Percentiles rank a stretch among this genome's conserved stretches.
phyloP scores from a whole-genome alignment of 2,113 vertebrate species.

The Ceyx margarethae region DNA sequence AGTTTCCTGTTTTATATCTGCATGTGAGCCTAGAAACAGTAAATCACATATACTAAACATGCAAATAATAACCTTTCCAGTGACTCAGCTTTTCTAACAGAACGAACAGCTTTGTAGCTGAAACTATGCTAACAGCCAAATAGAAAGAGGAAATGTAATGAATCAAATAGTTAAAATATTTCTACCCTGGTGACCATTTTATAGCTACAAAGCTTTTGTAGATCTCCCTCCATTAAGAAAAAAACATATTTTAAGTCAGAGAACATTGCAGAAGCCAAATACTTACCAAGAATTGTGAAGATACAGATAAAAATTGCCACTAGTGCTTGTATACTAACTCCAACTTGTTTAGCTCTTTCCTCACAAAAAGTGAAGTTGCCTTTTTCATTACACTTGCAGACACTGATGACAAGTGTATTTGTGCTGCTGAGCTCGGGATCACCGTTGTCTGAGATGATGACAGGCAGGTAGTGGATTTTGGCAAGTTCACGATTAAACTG shows the following conservation, averaged over 20 bases:
- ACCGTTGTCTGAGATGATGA: constrained; percentile 87
- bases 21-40: not conserved
- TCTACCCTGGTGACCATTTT: not conserved
- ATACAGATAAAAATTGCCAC: constrained; percentile 86
- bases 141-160: not conserved
- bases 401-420: constrained; percentile 76
- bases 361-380: constrained; percentile 80
- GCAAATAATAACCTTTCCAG: not conserved
- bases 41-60: not conserved
- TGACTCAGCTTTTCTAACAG: not conserved
- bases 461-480: constrained; percentile 80
- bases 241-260: not conserved
- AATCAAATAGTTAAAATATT: not conserved
- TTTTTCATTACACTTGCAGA: constrained; percentile 82
- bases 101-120: not conserved
- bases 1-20: not conserved
- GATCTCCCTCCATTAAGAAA: not conserved
- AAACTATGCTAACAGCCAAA: not conserved
- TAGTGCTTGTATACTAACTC: constrained; percentile 85
- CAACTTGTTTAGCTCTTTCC: constrained; percentile 60
- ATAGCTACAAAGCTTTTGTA: not conserved
- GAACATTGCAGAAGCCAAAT: not conserved
- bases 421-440: constrained; percentile 77
- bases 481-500: constrained; percentile 83
- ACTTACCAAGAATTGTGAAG: constrained; percentile 87